Percentiles rank a stretch among this genome's conserved stretches.
phyloP scores from a whole-genome alignment of 2,113 vertebrate species.

The Gobiocypris rarus region DNA sequence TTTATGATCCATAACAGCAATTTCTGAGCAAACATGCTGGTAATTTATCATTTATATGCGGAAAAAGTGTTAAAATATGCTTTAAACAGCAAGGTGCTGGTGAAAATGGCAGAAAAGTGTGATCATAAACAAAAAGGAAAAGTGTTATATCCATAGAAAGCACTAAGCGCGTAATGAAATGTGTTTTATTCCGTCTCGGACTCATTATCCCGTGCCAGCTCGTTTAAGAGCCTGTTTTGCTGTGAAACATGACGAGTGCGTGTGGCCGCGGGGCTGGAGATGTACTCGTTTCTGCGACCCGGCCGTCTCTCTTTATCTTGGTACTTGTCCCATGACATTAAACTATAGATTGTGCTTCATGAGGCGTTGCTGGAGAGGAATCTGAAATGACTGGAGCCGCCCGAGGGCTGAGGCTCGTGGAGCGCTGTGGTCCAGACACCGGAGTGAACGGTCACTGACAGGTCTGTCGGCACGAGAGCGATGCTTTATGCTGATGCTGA shows the following conservation, averaged over 20 bases:
- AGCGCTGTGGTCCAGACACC: background rate
- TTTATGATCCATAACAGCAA: background rate
- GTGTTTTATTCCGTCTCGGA: background rate
- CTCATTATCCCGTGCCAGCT: background rate
- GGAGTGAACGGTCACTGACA: slow-evolving; percentile 21
- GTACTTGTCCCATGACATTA: slow-evolving; percentile 40
- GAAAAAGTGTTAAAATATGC: background rate
- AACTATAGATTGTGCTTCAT: slow-evolving; percentile 54
- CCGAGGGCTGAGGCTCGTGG: background rate
- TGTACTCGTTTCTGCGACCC: background rate
- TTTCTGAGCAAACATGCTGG: background rate
- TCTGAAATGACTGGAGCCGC: background rate
- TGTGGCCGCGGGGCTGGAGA: background rate
- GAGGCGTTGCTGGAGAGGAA: slow-evolving; percentile 46
- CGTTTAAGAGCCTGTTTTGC: background rate
- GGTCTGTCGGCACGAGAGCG: background rate
- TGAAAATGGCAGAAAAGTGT: background rate
- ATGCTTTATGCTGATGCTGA: slow-evolving; percentile 3
- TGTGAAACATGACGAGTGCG: background rate
- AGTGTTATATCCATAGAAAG: background rate
- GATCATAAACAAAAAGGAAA: background rate
- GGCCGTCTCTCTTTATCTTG: slow-evolving; percentile 14
- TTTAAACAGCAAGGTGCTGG: background rate
- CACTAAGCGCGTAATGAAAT: background rate
- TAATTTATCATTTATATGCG: background rate